Base-by-base conservation (phyloP, 1,140 invertebrate species). In the Phocides pigmalion region DNA sequence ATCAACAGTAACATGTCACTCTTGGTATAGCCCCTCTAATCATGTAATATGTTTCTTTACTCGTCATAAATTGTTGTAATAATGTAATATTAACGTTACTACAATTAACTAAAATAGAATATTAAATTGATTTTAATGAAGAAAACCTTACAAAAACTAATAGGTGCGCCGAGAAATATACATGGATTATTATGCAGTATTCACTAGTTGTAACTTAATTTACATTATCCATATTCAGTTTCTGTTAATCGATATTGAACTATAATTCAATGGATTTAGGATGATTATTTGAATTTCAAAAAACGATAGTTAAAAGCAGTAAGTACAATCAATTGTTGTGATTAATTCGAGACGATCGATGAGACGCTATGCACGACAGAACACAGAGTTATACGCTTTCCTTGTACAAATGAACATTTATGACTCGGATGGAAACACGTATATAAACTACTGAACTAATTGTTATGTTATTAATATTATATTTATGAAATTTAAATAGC, bases 291-390 rank as follows among this genome's bases (percentile, higher is more conserved):
- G 4, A 11, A 14, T 50, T 4, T 28, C 1, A 28, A 28, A 28
- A 28, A 0, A 28, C 14, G 14, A 17, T 35, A 35, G 47, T 32
- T 28, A 51, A 37, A 25, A 28, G 25, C 16, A 12, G 28, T 28
- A 8, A 42, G 14, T 16, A 32, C 14, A 46, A 28, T 41, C 4
- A 58, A 46, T 58, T 58, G 54, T 59, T 59, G 25, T 59, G 42
- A 59, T 59, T 59, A 59, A 47, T 59, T 59, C 42, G 41, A 44
- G 53, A 59, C 42, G 56, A 44, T 16, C 56, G 25, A 47, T 20
- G 20, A 28, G 56, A 46, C 19, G 56, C 35, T 32, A 59, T 32
- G 56, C 56, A 59, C 44, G 56, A 59, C 12, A 59, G 42, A 15
- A 47, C 20, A 47, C 14, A 5, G 15, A 59, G 41, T 59, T 59